These are phyloP conservation scores for Eupelmus urozonus DNA, from an alignment of 2,888 invertebrate species.

Conservation along the genomic window DNA sequence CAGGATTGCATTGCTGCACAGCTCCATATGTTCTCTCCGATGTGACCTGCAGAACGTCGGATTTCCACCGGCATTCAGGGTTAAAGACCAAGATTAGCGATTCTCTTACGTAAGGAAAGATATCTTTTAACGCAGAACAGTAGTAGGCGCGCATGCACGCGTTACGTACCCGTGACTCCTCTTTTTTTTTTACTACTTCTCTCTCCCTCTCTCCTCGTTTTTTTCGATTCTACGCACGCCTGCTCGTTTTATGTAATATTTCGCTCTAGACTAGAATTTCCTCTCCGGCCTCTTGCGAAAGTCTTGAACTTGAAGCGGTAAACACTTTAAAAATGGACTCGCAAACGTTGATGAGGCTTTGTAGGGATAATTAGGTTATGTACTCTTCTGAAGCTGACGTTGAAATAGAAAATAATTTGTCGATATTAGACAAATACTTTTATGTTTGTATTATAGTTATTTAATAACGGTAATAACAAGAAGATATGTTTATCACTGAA, in stretches of 20 bases:
- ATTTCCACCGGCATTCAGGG: conserved; percentile 38
- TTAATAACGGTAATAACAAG: not conserved
- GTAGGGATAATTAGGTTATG: too few relatives aligned
- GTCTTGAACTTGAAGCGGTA: conserved; percentile 18
- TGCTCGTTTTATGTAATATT: conserved; percentile 21
- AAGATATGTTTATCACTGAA: conserved; percentile 18
- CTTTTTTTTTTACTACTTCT: not conserved
- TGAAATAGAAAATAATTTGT: too few relatives aligned
- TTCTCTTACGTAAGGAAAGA: conserved; percentile 39
- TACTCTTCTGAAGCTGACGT: too few relatives aligned
- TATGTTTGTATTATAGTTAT: too few relatives aligned
- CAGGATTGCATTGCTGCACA: not conserved
- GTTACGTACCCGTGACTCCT: conserved; percentile 1
- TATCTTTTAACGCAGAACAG: conserved; percentile 29
- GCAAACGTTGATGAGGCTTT: too few relatives aligned
- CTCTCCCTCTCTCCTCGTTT: not conserved
- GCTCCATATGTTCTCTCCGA: not conserved
- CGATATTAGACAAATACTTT: too few relatives aligned
- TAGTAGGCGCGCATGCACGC: not conserved
- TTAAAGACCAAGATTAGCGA: conserved; percentile 37
- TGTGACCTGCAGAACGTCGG: conserved; percentile 26
- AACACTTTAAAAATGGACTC: too few relatives aligned
- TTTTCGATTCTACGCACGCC: not conserved
- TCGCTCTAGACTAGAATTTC: not conserved
- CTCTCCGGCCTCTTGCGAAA: conserved; percentile 10